These are phyloP conservation scores for Bembecia ichneumoniformis DNA, from an alignment of 2,888 invertebrate genomes.

Conservation along the genomic window DNA sequence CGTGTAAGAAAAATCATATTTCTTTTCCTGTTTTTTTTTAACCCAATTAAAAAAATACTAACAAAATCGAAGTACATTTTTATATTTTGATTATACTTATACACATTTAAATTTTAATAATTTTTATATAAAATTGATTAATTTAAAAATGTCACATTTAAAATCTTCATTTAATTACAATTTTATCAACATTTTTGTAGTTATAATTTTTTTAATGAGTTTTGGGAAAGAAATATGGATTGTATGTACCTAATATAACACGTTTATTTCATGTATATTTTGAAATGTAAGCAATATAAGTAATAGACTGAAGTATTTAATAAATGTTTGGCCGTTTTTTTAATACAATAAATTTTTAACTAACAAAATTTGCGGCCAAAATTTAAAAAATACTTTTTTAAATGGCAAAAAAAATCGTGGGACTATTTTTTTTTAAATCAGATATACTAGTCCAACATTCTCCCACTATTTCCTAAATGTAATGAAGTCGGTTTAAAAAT, in stretches of 20 bases:
- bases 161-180: no score
- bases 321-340: conserved; percentile 50
- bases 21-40: no score
- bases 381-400: conserved; percentile 56
- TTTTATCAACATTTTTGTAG: no score
- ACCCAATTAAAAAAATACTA: no score
- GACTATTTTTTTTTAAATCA: conserved; percentile 61
- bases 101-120: no score
- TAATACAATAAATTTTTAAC: conserved; percentile 44
- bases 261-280: conserved; percentile 54
- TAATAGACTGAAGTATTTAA: conserved; percentile 63
- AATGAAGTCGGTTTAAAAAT: conserved; percentile 14
- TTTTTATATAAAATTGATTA: no score
- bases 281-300: conserved; percentile 60
- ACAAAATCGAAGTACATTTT: no score
- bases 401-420: conserved; percentile 31
- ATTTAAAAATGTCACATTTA: no score
- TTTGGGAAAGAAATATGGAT: no score
- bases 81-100: no score
- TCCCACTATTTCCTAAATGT: conserved; percentile 45
- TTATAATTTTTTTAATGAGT: no score
- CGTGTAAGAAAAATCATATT: no score
- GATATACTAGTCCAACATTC: conserved; percentile 62
- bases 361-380: conserved; percentile 38
- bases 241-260: conserved; percentile 10